These are phyloP conservation scores for Pyrrhosoma nymphula DNA, from an alignment of 2,888 invertebrate genomes.

Conservation along the genomic window DNA sequence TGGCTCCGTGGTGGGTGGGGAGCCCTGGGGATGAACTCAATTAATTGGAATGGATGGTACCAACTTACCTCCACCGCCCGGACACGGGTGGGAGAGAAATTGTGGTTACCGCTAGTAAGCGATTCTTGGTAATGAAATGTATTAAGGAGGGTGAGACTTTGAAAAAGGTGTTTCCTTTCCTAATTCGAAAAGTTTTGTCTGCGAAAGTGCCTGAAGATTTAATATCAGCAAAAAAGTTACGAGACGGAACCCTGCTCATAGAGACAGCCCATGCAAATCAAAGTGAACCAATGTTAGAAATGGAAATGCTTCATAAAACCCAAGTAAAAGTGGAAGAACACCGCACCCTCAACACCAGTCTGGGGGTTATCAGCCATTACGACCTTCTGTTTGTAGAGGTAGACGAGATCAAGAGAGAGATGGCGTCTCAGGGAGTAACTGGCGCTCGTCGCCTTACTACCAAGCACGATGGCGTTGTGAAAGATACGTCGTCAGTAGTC, in stretches of 20 bases:
- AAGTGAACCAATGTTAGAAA: background rate
- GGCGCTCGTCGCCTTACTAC: too few species aligned
- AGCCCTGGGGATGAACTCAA: background rate
- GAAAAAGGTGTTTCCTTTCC: background rate
- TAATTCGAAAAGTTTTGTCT: background rate
- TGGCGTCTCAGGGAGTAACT: too few species aligned
- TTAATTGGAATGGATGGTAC: background rate
- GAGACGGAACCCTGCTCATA: background rate
- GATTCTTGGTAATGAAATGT: background rate
- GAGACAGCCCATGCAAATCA: background rate
- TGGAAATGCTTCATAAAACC: background rate
- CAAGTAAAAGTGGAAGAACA: background rate
- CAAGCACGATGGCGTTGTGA: too few species aligned
- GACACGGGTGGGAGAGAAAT: background rate
- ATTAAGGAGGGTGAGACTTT: background rate
- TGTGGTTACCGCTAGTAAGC: too few species aligned
- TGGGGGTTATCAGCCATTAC: background rate
- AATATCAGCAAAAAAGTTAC: background rate
- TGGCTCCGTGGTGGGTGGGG: conserved; percentile 18
- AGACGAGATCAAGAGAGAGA: too few species aligned
- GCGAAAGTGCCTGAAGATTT: background rate
- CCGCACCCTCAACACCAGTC: background rate
- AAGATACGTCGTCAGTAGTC: too few species aligned
- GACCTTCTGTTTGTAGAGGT: too few species aligned
- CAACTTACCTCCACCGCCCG: background rate